Conservation (phyloP, 2,888 invertebrate species). For the Ramazzottius varieornatus region DNA sequence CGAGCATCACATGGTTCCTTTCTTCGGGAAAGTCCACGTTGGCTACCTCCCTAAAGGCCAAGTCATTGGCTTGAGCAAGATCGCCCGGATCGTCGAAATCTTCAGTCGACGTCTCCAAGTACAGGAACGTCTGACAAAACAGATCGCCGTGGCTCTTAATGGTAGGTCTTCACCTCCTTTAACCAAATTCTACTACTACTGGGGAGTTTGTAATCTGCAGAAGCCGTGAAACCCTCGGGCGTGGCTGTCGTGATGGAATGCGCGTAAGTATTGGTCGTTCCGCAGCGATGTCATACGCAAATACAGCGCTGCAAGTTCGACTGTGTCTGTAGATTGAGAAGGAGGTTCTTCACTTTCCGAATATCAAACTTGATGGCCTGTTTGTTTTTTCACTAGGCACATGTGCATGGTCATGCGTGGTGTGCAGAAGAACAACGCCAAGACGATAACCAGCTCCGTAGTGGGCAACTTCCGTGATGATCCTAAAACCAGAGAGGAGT, state of each 20-base stretch:
- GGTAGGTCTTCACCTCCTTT: too few relatives aligned
- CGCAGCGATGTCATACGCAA: too few relatives aligned
- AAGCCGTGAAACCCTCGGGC: slow-evolving; percentile 4
- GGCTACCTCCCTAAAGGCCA: slow-evolving; percentile 6
- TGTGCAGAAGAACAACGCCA: slow-evolving; percentile 14
- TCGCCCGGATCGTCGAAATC: slow-evolving; percentile 7
- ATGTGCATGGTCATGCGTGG: slow-evolving; percentile 8
- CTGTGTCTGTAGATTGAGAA: too few relatives aligned
- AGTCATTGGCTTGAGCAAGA: slow-evolving; percentile 6
- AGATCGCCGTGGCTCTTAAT: slow-evolving; percentile 4
- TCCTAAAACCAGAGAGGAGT: slow-evolving; percentile 23
- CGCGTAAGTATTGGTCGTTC: slow-evolving; percentile 16
- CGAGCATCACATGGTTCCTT: slow-evolving; percentile 29
- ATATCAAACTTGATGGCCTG: too few relatives aligned
- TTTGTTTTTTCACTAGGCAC: slow-evolving; percentile 7
- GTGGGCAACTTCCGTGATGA: slow-evolving; percentile 23
- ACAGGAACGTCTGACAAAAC: slow-evolving; percentile 7
- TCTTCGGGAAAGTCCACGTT: slow-evolving; percentile 24
- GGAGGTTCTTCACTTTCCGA: slow-evolving; percentile 7
- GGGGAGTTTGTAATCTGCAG: too few relatives aligned
- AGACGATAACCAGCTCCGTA: slow-evolving; percentile 24
- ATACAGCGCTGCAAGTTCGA: too few relatives aligned
- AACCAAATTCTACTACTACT: too few relatives aligned
- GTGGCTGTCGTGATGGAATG: slow-evolving; percentile 6
- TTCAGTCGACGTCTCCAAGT: slow-evolving; percentile 7